Evolutionary conservation across 2,113 vertebrate species (phyloP).

Genomic region (Proterorhinus semilunaris): DNA sequence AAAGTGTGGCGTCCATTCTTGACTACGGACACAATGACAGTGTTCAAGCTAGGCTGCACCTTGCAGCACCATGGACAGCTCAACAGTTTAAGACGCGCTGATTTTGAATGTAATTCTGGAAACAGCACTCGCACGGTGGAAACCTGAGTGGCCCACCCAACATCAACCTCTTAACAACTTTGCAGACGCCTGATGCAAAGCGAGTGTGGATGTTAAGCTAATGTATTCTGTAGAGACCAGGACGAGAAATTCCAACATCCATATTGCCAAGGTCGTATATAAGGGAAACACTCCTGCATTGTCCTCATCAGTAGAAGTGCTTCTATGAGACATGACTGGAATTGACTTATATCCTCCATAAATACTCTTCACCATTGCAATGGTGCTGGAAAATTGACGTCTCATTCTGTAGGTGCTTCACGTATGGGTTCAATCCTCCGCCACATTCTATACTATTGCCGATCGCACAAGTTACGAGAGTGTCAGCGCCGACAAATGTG

Average conservation of each 20-base stretch:
- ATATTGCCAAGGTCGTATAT: slow-evolving; percentile 37
- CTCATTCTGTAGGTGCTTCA: slow-evolving; percentile 16
- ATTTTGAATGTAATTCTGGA: neutral
- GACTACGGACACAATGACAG: no score
- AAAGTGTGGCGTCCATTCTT: neutral
- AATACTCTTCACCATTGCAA: slow-evolving; percentile 12
- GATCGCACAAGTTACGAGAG: slow-evolving; percentile 16
- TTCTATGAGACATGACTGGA: neutral
- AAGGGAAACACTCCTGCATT: slow-evolving; percentile 15
- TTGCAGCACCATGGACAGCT: neutral
- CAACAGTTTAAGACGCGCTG: neutral
- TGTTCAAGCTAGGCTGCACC: no score
- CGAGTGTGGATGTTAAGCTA: slow-evolving; percentile 39
- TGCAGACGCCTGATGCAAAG: slow-evolving; percentile 38
- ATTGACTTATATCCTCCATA: neutral
- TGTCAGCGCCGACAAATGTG: slow-evolving; percentile 8
- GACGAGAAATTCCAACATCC: slow-evolving; percentile 20
- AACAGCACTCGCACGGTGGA: neutral
- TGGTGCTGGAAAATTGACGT: slow-evolving; percentile 15
- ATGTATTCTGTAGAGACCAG: slow-evolving; percentile 29
- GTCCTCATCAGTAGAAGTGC: neutral
- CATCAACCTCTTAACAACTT: slow-evolving; percentile 16
- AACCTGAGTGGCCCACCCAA: neutral
- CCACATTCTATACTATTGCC: neutral
- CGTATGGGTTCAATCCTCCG: slow-evolving; percentile 25